Percentiles rank a stretch among this genome's conserved stretches.
These are phyloP conservation scores for Xenopus tropicalis DNA, from an alignment of 2,113 vertebrate genomes.

Conservation along the genomic window DNA sequence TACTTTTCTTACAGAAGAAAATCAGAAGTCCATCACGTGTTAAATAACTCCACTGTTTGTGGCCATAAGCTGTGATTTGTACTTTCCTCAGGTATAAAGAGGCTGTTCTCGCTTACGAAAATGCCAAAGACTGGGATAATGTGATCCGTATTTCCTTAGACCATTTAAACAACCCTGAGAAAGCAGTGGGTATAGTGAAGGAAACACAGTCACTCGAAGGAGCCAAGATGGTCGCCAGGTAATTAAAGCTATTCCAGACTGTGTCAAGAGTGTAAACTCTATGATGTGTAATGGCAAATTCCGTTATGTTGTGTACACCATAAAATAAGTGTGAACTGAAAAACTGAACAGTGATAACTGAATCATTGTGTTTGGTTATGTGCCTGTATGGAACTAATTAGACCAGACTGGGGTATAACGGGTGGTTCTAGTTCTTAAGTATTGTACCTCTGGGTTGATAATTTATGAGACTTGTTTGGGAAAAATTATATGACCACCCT, in stretches of 20 bases:
- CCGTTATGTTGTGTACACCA: not conserved
- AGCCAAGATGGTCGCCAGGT: slow-evolving; percentile 98
- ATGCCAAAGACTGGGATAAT: slow-evolving; percentile 89
- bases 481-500: too few species aligned
- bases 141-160: slow-evolving; percentile 88
- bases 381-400: too few species aligned
- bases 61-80: not conserved
- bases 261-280: not conserved
- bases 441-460: too few species aligned
- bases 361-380: too few species aligned
- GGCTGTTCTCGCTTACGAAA: slow-evolving; percentile 84
- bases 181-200: slow-evolving; percentile 83
- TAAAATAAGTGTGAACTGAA: too few species aligned
- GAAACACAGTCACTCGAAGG: slow-evolving; percentile 93
- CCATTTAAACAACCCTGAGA: slow-evolving; percentile 90
- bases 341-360: too few species aligned
- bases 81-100: slow-evolving; percentile 76
- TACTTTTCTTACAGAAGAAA: too few species aligned
- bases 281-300: not conserved
- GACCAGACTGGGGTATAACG: too few species aligned
- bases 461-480: too few species aligned
- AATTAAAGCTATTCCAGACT: not conserved
- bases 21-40: too few species aligned
- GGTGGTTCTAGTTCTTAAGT: too few species aligned
- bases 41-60: too few species aligned